Conservation (phyloP, 2,888 invertebrate genomes). For the Phaonia tiefii region DNA sequence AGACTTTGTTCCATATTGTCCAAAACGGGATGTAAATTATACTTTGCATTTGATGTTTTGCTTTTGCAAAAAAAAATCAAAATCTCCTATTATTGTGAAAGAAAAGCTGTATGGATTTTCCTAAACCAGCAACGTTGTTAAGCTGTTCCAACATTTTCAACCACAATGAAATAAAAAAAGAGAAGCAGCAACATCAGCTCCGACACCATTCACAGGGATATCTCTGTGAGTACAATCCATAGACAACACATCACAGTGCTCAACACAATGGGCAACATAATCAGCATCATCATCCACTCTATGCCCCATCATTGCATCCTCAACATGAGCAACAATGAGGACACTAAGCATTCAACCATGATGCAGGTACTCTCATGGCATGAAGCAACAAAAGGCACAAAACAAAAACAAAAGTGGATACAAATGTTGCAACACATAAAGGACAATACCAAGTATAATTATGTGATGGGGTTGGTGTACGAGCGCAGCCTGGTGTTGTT, state of each 20-base stretch:
- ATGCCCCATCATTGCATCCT: not conserved
- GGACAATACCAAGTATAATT: not conserved
- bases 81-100: too few relatives aligned
- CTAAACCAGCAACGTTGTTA: not conserved
- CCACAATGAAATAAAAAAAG: not conserved
- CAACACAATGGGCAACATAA: too few relatives aligned
- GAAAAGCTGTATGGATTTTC: too few relatives aligned
- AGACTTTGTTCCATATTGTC: too few relatives aligned
- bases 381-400: conserved; percentile 1
- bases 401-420: conserved; percentile 2
- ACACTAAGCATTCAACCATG: conserved; percentile 18
- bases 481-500: too few relatives aligned
- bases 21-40: too few relatives aligned
- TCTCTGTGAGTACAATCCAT: too few relatives aligned
- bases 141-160: not conserved
- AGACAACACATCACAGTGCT: too few relatives aligned
- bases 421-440: conserved; percentile 12
- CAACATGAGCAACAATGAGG: not conserved
- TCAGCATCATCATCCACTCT: too few relatives aligned
- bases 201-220: not conserved
- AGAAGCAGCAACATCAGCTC: not conserved
- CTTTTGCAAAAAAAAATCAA: too few relatives aligned
- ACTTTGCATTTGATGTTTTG: too few relatives aligned
- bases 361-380: conserved; percentile 34
- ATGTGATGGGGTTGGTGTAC: too few relatives aligned